Base-by-base conservation (phyloP, 2,888 invertebrate genomes). In the Leptarthrus brevirostris region DNA sequence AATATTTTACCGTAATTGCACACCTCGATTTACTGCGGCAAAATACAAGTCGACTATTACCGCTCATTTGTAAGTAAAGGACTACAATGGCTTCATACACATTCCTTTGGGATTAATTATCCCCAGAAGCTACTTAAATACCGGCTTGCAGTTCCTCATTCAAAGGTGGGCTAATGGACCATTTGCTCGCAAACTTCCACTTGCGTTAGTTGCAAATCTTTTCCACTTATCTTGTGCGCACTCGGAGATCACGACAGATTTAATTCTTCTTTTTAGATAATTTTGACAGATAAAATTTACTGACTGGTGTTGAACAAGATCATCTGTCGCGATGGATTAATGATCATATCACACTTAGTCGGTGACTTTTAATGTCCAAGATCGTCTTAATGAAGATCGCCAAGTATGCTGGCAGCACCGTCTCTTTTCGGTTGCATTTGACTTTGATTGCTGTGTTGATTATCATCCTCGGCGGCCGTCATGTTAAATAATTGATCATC, bases 231-330 rank as follows among this genome's bases (percentile, higher is more conserved):
- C 40, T 40, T 10, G 40, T 40, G 40, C 2, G 12, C 40, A n/a
- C 40, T n/a, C 40, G 3, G n/a, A 40, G 40, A 40, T 40, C n/a
- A 12, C n/a, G 40, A 40, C 40, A 40, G 40, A n/a, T 1, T 40
- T 47, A 66, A 66, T 47, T 44, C 64, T 44, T 47, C 61, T 44
- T 44, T 14, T n/a, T 20, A 47, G 47, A 66, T 66, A 66, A 66
- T 22, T 66, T 66, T 40, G 64, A 66, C 64, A 66, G 12, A 24
- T 44, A 12, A 66, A 66, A 66, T 66, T 66, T 24, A 66, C 64
- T 44, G 47, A 22, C 44, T 44, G 12, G 22, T 66, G 47, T 47
- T 47, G 34, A 66, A 66, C 64, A 66, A 66, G 64, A 66, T 66
- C 64, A 66, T 66, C 44, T 44, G 64, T 66, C 64, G 20, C 10